Evolutionary conservation across 1,140 invertebrate genomes (phyloP).

Genomic region (Oscheius sp.): DNA sequence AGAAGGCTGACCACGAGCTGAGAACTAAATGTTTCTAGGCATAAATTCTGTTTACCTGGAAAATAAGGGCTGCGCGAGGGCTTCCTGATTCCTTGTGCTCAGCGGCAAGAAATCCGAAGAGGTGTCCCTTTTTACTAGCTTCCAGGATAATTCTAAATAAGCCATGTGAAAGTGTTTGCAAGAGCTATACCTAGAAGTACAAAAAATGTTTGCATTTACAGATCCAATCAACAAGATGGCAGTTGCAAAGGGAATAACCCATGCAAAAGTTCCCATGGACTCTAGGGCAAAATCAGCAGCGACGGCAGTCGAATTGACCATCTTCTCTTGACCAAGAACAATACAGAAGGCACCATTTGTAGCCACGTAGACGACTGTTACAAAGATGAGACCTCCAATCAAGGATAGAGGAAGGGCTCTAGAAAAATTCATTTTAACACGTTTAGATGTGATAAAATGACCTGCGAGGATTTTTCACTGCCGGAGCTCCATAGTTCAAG

Average conservation of each 20-base stretch:
- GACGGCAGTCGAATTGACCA: neutral
- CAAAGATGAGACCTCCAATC: neutral
- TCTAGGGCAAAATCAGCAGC: neutral
- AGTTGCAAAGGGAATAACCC: neutral
- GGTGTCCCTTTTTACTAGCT: neutral
- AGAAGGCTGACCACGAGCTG: neutral
- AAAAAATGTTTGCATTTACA: slow-evolving; percentile 1
- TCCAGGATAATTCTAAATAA: neutral
- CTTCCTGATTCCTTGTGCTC: neutral
- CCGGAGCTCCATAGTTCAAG: slow-evolving; percentile 17
- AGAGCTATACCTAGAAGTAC: neutral
- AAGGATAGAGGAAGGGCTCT: slow-evolving; percentile 1
- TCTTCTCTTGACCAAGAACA: neutral
- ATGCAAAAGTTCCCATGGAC: neutral
- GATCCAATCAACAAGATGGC: neutral
- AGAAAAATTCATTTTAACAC: neutral
- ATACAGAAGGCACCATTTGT: neutral
- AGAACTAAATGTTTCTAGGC: neutral
- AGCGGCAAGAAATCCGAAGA: neutral
- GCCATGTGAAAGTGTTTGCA: neutral
- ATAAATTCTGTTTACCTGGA: neutral
- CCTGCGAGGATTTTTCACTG: slow-evolving; percentile 3
- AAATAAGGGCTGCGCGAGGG: neutral
- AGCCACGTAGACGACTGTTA: neutral
- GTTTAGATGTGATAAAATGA: neutral